Evolutionary conservation across 2,113 vertebrate genomes (phyloP).

Genomic region (Philantomba maxwellii): DNA sequence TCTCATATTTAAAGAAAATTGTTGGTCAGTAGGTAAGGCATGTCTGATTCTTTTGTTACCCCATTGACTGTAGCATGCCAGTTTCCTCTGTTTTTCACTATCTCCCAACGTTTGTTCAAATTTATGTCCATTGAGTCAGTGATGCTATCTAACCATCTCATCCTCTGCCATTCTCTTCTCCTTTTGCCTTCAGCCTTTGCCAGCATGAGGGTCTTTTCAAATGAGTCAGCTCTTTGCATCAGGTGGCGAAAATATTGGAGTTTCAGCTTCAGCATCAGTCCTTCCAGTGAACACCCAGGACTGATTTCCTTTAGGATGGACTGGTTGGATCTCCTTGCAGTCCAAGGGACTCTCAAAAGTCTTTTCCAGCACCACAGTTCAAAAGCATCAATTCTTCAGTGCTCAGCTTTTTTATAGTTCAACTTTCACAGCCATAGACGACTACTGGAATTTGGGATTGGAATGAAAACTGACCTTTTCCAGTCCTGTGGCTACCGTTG

Average conservation of each 20-base stretch:
- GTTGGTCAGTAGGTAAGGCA: not conserved
- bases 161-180: not conserved
- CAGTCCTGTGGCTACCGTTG: too few relatives aligned
- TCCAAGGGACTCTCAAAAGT: not conserved
- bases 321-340: not conserved
- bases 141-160: not conserved
- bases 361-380: not conserved
- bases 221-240: not conserved
- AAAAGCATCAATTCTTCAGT: not conserved
- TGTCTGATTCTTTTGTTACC: not conserved
- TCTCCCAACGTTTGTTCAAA: not conserved
- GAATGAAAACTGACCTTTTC: too few relatives aligned
- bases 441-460: not conserved
- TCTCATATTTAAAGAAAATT: not conserved
- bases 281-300: not conserved
- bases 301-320: not conserved
- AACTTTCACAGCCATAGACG: not conserved
- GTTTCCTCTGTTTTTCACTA: not conserved
- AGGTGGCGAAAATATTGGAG: not conserved
- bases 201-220: not conserved
- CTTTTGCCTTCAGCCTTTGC: not conserved
- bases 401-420: not conserved
- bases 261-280: not conserved
- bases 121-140: not conserved
- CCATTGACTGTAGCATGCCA: not conserved